Conservation (phyloP, 2,888 invertebrate genomes). For the Lysandra coridon region DNA sequence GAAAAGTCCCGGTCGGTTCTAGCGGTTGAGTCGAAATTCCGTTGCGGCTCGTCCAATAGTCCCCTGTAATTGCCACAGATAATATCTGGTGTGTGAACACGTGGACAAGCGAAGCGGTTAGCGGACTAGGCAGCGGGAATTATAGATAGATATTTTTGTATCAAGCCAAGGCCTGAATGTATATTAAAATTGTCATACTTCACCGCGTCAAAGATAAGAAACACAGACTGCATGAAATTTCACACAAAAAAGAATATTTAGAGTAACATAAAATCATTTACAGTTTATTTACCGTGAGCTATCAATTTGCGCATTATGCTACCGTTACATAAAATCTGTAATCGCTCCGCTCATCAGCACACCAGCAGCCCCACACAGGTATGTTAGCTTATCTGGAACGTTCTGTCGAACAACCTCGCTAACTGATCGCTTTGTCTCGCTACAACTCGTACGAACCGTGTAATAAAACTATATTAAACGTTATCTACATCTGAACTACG, state of each 20-base stretch:
- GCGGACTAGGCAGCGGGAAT: background rate
- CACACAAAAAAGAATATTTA: too few relatives aligned
- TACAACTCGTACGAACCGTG: background rate
- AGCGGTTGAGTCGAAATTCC: slow-evolving; percentile 28
- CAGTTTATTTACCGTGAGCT: too few relatives aligned
- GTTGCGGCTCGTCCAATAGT: slow-evolving; percentile 65
- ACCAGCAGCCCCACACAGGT: slow-evolving; percentile 49
- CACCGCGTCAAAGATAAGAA: too few relatives aligned
- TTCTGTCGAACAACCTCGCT: slow-evolving; percentile 42
- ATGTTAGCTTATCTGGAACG: slow-evolving; percentile 53
- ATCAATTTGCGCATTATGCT: too few relatives aligned
- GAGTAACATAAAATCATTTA: too few relatives aligned
- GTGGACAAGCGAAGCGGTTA: slow-evolving; percentile 20
- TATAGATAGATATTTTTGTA: too few relatives aligned
- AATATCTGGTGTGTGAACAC: slow-evolving; percentile 56
- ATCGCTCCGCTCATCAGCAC: slow-evolving; percentile 43
- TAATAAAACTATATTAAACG: slow-evolving; percentile 7
- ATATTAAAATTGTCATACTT: too few relatives aligned
- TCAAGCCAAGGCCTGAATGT: too few relatives aligned
- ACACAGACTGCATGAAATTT: too few relatives aligned
- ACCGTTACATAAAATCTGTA: background rate
- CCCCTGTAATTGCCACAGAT: slow-evolving; percentile 66
- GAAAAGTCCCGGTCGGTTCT: slow-evolving; percentile 11
- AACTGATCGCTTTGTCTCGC: slow-evolving; percentile 24
- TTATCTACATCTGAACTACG: slow-evolving; percentile 5